Evolutionary conservation across 2,888 invertebrate genomes (phyloP).

Genomic region (Leptarthrus brevirostris): DNA sequence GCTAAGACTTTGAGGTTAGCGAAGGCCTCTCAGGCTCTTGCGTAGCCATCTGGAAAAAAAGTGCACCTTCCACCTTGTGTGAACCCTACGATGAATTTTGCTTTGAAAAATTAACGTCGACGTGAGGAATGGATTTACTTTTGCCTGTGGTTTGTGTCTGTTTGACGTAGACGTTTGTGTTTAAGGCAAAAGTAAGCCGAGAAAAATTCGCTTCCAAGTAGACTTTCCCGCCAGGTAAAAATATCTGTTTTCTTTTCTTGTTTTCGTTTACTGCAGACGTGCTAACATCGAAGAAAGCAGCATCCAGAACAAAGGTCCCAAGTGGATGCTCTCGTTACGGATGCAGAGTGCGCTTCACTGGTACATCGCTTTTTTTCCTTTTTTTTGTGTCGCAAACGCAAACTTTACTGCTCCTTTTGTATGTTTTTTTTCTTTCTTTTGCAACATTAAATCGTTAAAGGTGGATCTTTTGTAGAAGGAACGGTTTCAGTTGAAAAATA

Average conservation of each 20-base stretch:
- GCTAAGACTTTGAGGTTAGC: background rate
- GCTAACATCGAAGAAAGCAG: conserved; percentile 24
- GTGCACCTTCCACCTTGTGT: conserved; percentile 35
- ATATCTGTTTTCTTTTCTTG: conserved; percentile 23
- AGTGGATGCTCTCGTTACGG: conserved; percentile 25
- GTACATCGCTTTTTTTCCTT: background rate
- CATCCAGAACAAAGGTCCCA: conserved; percentile 19
- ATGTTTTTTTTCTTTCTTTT: too few species aligned
- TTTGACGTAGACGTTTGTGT: conserved; percentile 16
- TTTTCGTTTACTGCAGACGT: conserved; percentile 4
- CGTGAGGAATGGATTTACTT: background rate
- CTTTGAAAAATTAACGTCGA: conserved; percentile 15
- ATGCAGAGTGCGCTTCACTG: background rate
- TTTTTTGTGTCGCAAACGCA: conserved; percentile 12
- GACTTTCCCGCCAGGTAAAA: conserved; percentile 33
- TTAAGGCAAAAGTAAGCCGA: too few species aligned
- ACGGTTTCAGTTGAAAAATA: too few species aligned
- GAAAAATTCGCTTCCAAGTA: too few species aligned
- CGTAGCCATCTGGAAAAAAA: conserved; percentile 25
- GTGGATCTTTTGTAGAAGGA: too few species aligned
- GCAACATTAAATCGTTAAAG: too few species aligned
- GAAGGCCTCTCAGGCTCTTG: background rate
- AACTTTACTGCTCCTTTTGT: conserved; percentile 1
- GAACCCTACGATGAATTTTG: conserved; percentile 10
- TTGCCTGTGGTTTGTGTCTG: too few species aligned